phyloP scores from a whole-genome alignment of 2,888 invertebrate species.

The Pachliopta kotzebuea region DNA sequence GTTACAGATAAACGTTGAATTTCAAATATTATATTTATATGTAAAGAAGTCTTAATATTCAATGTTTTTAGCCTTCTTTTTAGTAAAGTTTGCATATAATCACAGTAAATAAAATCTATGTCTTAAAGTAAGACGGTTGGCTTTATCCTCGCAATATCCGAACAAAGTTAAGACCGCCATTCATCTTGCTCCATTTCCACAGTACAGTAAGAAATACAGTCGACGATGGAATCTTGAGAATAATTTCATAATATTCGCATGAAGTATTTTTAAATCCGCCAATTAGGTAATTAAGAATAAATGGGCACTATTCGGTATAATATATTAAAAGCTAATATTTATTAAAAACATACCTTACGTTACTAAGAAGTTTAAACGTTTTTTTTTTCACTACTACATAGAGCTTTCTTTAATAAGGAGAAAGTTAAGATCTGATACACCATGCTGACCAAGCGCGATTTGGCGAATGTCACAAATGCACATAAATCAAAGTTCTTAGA shows the following conservation, averaged over 20 bases:
- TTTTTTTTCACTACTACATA: too few species aligned
- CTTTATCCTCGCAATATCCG: slow-evolving; percentile 55
- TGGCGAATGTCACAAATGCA: too few species aligned
- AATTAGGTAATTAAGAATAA: slow-evolving; percentile 27
- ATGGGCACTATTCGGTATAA: too few species aligned
- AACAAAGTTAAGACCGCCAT: slow-evolving; percentile 49
- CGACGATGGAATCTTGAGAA: slow-evolving; percentile 32
- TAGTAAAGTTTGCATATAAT: neutral
- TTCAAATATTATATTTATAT: neutral
- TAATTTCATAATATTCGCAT: neutral
- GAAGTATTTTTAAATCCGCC: neutral
- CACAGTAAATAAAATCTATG: slow-evolving; percentile 36
- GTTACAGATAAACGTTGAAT: neutral
- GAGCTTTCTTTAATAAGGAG: too few species aligned
- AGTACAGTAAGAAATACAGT: slow-evolving; percentile 54
- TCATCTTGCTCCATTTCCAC: slow-evolving; percentile 52
- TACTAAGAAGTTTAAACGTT: too few species aligned
- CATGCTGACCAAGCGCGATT: too few species aligned
- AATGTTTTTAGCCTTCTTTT: neutral
- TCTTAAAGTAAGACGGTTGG: slow-evolving; percentile 51
- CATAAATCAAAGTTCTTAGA: too few species aligned
- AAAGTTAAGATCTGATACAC: too few species aligned
- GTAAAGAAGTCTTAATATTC: neutral
- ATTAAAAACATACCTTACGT: too few species aligned
- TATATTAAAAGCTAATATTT: too few species aligned